phyloP scores from a whole-genome alignment of 2,888 invertebrate genomes.

The Stenodera caucasica region DNA sequence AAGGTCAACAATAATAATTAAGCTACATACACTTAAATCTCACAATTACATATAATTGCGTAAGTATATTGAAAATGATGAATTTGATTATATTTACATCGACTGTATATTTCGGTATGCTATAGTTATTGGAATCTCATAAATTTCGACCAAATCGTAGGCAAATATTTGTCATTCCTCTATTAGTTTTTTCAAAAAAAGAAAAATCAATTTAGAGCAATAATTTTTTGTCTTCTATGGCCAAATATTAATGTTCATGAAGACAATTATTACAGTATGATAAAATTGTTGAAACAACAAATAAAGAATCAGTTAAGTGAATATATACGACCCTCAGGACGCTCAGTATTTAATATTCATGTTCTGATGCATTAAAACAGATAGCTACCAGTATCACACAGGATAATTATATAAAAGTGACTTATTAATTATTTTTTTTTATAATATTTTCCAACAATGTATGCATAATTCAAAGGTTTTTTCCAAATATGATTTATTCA shows the following conservation, averaged over 20 bases:
- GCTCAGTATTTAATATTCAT: conserved; percentile 45
- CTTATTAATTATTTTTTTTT: background rate
- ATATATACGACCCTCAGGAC: conserved; percentile 41
- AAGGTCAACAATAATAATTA: conserved; percentile 4
- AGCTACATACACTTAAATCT: background rate
- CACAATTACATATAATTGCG: too few relatives aligned
- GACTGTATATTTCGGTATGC: conserved; percentile 4
- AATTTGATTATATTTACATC: background rate
- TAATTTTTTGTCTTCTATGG: conserved; percentile 24
- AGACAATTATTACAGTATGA: conserved; percentile 14
- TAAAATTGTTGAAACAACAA: conserved; percentile 8
- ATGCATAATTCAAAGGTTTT: too few relatives aligned
- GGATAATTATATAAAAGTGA: conserved; percentile 26
- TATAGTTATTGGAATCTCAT: conserved; percentile 10
- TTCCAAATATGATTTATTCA: background rate
- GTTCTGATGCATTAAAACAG: conserved; percentile 42
- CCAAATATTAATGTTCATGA: conserved; percentile 24
- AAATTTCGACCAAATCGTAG: conserved; percentile 10
- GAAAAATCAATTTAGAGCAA: background rate
- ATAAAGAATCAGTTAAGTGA: conserved; percentile 34
- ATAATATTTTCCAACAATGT: too few relatives aligned
- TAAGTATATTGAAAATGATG: too few relatives aligned
- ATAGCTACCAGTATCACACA: conserved; percentile 18
- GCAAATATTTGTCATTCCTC: conserved; percentile 13
- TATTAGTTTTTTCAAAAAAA: too few relatives aligned